Base-by-base conservation (phyloP, 2,113 vertebrate species). In the Sigmodon hispidus region DNA sequence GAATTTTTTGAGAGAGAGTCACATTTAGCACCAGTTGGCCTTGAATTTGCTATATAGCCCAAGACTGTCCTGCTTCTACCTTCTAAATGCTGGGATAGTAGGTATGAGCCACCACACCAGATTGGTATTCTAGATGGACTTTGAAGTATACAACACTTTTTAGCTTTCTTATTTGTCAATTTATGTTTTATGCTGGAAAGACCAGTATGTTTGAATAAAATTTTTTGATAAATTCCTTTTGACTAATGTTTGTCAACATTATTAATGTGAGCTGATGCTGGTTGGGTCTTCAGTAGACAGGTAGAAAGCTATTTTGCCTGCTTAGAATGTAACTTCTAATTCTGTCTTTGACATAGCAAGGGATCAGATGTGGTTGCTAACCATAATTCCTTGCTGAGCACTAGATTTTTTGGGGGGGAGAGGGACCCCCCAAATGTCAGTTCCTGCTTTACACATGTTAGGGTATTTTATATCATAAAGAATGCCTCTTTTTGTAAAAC, bases 311-410 rank as follows among this genome's bases (percentile, higher is more conserved):
- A 36, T 57, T n/a, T 90, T 88, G 15, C 26, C 45, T 94, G 7
- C 52, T 95, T 87, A 83, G 84, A 75, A 65, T 52, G 2, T 88
- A 65, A 11, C 79, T 91, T 96, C 10, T 81, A 84, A 95, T 85
- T 90, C 50, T 96, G 52, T 67, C 70, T 50, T 89, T 40, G 21
- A 2, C 36, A 16, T 48, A 70, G 77, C 87, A 87, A 7, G 34
- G 52, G 59, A 76, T 87, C 63, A 91, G 26, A 87, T 77, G 52
- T 1, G 94, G 40, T 29, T 75, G 81, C 69, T 93, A 79, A 63
- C 8, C 12, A 50, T 31, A 80, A 22, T 67, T 88, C n/a, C 86
- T 94, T 84, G 48, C 87, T 93, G 87, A 93, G 31, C 52, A 87
- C 73, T 59, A 26, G 7, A 89, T 77, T 48, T 94, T 96, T n/a